A percentile compares a stretch with the other conserved stretches of the same genome.
These are phyloP conservation scores for Uria aalge DNA, from an alignment of 2,113 vertebrate genomes.

Conservation along the genomic window DNA sequence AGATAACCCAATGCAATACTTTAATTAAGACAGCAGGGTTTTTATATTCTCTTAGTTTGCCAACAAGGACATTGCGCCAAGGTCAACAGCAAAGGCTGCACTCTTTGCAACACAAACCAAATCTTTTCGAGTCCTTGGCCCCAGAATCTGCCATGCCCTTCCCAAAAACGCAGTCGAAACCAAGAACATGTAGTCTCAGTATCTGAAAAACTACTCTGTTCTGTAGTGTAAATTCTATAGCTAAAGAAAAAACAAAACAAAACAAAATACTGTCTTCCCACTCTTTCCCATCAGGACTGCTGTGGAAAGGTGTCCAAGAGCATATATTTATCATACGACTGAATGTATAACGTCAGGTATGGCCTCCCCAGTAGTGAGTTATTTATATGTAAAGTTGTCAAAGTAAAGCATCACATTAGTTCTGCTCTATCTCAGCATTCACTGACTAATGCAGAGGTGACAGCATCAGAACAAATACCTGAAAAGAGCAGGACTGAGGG, in stretches of 20 bases:
- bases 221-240: not conserved
- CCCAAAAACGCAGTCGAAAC: not conserved
- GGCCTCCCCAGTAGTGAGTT: not conserved
- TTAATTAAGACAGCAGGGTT: not conserved
- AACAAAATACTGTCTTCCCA: fast-evolving
- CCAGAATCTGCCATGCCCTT: not conserved
- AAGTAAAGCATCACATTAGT: not conserved
- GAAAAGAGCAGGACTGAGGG: not conserved
- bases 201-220: not conserved
- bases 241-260: not conserved
- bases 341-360: not conserved
- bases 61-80: not conserved
- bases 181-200: not conserved
- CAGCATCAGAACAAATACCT: not conserved
- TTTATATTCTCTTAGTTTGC: not conserved
- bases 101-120: not conserved
- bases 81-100: not conserved
- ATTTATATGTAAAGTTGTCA: not conserved
- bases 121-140: not conserved
- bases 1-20: not conserved
- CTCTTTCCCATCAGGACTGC: not conserved
- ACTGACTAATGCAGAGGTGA: not conserved
- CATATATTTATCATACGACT: not conserved
- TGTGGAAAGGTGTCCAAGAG: not conserved
- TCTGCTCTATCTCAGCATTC: slow-evolving; percentile 22